These are phyloP conservation scores for Papilio protenor DNA, from an alignment of 2,888 invertebrate species.

Conservation along the genomic window DNA sequence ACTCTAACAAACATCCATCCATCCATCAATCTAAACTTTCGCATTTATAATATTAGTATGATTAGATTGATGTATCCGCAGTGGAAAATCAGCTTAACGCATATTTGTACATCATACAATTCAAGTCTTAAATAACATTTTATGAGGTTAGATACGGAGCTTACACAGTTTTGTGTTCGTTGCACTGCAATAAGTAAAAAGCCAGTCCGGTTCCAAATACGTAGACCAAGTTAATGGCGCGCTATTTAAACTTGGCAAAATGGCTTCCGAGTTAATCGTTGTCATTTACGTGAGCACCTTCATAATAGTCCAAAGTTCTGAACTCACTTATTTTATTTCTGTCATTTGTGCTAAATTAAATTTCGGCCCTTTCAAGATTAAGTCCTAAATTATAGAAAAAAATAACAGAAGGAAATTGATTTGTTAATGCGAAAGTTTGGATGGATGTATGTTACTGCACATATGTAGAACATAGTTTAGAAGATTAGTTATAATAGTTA, in stretches of 20 bases:
- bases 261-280: conserved; percentile 77
- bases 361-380: conserved; percentile 39
- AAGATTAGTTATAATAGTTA: too few species aligned
- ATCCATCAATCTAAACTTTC: too few species aligned
- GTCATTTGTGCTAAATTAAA: conserved; percentile 43
- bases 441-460: too few species aligned
- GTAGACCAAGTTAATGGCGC: conserved; percentile 68
- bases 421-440: too few species aligned
- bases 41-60: too few species aligned
- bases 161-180: conserved; percentile 16
- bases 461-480: too few species aligned
- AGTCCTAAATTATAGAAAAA: conserved; percentile 6
- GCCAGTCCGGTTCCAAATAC: conserved; percentile 68
- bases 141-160: conserved; percentile 17
- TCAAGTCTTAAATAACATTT: conserved; percentile 6
- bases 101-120: background rate
- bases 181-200: conserved; percentile 62
- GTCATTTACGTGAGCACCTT: conserved; percentile 72
- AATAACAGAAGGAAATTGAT: background rate
- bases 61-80: background rate
- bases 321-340: conserved; percentile 42
- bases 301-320: conserved; percentile 52
- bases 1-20: too few species aligned
- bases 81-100: background rate
- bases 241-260: conserved; percentile 76